phyloP scores from a whole-genome alignment of 2,797 vertebrate genomes.

The Catharus ustulatus region DNA sequence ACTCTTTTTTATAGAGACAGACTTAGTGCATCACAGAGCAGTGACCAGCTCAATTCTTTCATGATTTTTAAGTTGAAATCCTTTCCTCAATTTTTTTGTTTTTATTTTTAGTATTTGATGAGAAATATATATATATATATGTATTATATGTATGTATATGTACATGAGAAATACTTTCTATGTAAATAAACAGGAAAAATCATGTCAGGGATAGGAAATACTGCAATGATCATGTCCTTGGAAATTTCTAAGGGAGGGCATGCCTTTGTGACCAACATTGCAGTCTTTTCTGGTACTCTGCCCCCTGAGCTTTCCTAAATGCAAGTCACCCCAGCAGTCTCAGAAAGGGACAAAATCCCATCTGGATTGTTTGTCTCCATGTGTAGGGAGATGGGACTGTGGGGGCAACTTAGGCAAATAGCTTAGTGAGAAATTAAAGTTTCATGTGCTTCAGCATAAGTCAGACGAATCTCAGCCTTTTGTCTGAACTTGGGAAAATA shows the following conservation, averaged over 20 bases:
- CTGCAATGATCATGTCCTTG: neutral
- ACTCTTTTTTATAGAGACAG: neutral
- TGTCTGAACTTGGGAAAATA: conserved; percentile 34
- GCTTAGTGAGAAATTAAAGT: neutral
- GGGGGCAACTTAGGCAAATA: neutral
- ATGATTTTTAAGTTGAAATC: neutral
- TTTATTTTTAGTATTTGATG: neutral
- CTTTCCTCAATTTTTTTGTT: neutral
- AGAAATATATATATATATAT: neutral
- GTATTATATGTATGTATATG: neutral
- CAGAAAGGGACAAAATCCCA: neutral
- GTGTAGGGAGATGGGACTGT: neutral
- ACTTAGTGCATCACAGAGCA: neutral
- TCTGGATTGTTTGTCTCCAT: neutral
- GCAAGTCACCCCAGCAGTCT: neutral
- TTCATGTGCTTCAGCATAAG: neutral
- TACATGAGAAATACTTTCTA: neutral
- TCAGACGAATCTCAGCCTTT: neutral
- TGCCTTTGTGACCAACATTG: neutral
- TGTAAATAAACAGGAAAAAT: neutral
- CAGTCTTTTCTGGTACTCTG: neutral
- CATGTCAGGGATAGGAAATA: neutral
- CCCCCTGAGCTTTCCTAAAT: neutral
- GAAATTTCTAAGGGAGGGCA: neutral
- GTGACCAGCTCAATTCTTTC: neutral